Percentiles rank a stretch among this genome's conserved stretches.
Conservation (phyloP, 2,888 invertebrate species). For the Hydrotaea diabolus region DNA sequence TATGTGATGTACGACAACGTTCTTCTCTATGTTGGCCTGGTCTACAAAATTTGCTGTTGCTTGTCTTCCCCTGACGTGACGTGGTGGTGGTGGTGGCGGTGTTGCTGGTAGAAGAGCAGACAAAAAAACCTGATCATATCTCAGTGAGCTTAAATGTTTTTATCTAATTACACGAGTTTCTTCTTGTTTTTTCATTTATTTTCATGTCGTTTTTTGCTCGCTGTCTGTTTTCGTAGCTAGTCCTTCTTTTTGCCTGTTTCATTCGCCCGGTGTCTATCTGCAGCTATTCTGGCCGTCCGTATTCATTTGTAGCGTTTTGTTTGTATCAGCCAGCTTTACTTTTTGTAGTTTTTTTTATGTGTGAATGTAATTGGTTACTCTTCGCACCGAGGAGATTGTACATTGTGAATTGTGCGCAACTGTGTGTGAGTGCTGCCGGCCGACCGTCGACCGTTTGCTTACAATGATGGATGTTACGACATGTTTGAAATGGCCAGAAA, state of each 20-base stretch:
- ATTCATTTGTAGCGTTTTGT: slow-evolving; percentile 36
- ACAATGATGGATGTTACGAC: slow-evolving; percentile 53
- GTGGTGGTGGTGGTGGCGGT: slow-evolving; percentile 13
- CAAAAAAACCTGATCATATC: slow-evolving; percentile 61
- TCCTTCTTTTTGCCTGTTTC: slow-evolving; percentile 16
- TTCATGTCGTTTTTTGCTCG: slow-evolving; percentile 19
- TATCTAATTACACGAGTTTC: slow-evolving; percentile 76
- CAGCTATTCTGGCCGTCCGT: not conserved
- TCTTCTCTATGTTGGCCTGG: slow-evolving; percentile 31
- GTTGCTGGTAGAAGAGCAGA: not conserved
- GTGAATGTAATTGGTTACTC: slow-evolving; percentile 45
- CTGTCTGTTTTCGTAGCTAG: slow-evolving; percentile 3
- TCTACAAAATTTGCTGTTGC: not conserved
- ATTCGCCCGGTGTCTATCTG: slow-evolving; percentile 5
- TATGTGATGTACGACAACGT: not conserved
- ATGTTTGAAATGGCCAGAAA: slow-evolving; percentile 42
- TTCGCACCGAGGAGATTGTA: not conserved
- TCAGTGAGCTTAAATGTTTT: slow-evolving; percentile 71
- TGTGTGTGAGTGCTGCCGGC: not conserved
- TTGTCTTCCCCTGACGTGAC: not conserved
- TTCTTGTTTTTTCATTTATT: slow-evolving; percentile 69
- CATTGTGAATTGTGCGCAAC: not conserved
- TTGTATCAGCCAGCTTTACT: slow-evolving; percentile 3
- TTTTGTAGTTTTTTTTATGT: not conserved
- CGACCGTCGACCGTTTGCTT: slow-evolving; percentile 1